phyloP scores from a whole-genome alignment of 2,888 invertebrate genomes.

The Pyrochroa serraticornis region DNA sequence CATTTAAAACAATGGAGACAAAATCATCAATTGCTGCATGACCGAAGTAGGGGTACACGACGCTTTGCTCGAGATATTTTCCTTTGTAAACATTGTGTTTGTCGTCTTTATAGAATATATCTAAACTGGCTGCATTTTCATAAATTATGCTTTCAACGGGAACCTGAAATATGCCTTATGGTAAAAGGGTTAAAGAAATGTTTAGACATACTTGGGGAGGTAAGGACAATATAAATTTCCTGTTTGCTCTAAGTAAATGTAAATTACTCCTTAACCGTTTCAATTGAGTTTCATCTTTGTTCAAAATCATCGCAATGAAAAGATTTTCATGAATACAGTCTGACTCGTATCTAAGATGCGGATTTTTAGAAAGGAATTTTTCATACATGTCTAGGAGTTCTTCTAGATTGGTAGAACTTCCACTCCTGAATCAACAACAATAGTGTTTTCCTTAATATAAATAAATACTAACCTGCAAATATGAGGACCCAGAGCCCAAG shows the following conservation, averaged over 20 bases:
- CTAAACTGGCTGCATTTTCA: constrained; percentile 35
- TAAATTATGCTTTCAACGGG: constrained; percentile 37
- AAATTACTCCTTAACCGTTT: neutral
- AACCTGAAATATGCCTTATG: constrained; percentile 31
- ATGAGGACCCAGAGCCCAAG: constrained; percentile 59
- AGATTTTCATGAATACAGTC: constrained; percentile 59
- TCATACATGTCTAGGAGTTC: constrained; percentile 42
- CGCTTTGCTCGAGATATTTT: constrained; percentile 42
- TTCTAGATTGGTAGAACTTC: constrained; percentile 34
- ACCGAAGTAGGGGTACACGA: constrained; percentile 53
- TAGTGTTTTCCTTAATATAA: neutral
- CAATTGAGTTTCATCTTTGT: constrained; percentile 26
- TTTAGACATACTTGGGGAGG: constrained; percentile 51
- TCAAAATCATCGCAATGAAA: constrained; percentile 41
- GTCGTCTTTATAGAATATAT: constrained; percentile 43
- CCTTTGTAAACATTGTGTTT: constrained; percentile 41
- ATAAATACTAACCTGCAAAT: constrained; percentile 52
- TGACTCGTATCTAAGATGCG: constrained; percentile 47
- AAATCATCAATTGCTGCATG: constrained; percentile 38
- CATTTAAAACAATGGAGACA: constrained; percentile 35
- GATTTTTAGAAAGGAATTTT: constrained; percentile 29
- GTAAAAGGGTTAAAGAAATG: neutral
- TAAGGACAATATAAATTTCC: constrained; percentile 47
- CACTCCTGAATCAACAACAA: constrained; percentile 41
- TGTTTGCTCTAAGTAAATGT: neutral